Base-by-base conservation (phyloP, 2,797 vertebrate species). In the Leptoclinus maculatus region DNA sequence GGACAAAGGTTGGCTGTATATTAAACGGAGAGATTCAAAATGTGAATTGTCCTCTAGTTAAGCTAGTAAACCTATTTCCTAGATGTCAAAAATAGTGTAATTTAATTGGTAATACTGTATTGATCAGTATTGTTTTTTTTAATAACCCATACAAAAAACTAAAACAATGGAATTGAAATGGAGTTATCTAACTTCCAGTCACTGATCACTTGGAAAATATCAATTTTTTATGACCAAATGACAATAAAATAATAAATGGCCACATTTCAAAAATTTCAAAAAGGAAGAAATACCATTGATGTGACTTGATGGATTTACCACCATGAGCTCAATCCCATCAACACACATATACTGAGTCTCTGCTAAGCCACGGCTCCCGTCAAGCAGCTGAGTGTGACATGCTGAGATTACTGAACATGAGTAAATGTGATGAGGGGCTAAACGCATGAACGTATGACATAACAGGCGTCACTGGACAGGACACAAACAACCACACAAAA, bases 261-360 rank as follows among this genome's bases (percentile, higher is more conserved):
- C 13, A 10, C 3, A 14, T n/a, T 77, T 43, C 11, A 27, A 75
- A 83, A 53, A 78, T 68, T 23, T 34, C 1, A 71, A 76, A 45
- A 83, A 64, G 51, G 27, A 51, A 12, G 16, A 84, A 89, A 86
- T 32, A 43, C 58, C 67, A 74, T 65, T 83, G 80, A 82, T 85
- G 78, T 74, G 80, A 78, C 60, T 34, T 34, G 32, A 32, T 76
- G 82, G 80, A 86, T 90, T 87, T 83, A 78, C 71, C 71, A 71
- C 71, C 78, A 83, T 85, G 54, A 87, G 75, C 82, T 79, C 82
- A 80, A 83, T 89, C 90, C 83, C 83, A 85, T 88, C 89, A 86
- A 70, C 70, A 66, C 81, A 87, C 67, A 81, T 76, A 69, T 13
- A 68, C 74, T 78, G 80, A 66, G 59, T 36, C 78, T 67, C 77